Base-by-base conservation (phyloP, 1,140 invertebrate species). In the Geopemphigus sp. region DNA sequence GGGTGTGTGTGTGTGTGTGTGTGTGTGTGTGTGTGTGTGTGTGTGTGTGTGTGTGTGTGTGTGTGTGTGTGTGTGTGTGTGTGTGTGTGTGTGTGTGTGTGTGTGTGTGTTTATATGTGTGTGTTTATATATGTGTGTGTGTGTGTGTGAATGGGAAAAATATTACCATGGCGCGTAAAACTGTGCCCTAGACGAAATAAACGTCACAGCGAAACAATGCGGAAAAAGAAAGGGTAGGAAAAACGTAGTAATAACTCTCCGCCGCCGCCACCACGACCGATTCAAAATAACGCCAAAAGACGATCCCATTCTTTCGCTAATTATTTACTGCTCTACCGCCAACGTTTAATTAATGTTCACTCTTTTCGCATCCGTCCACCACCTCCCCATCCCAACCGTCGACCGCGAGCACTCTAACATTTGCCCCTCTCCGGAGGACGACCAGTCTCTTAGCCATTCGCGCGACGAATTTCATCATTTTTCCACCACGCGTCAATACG, bases 311-410 rank as follows among this genome's bases (percentile, higher is more conserved):
- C 32, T 78, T 78, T 50, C 17, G 56, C 39, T 78, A 78, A 78
- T 78, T 78, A 78, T 78, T 78, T 78, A 78, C 74, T 47, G 57
- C 57, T 61, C 57, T 54, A n/a, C 68, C 68, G 4, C 74, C 74
- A 78, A 61, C 74, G 74, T 78, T 78, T 78, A 78, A 78, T 78
- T 78, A 78, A 78, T 78, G 57, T 47, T 78, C 73, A 45, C 56
- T 57, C 14, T 68, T 68, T 68, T 47, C 39, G 32, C 66, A 1
- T 26, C 14, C 45, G 11, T 29, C 68, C 24, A 8, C n/a, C n/a
- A 0, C 68, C 68, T 24, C 14, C 39, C 63, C 0, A 29, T 11
- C 5, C 26, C 1, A n/a, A 8, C 4, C 54, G 54, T 19, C 14
- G 12, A 22, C 32, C 32, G 24, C n/a, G n/a, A n/a, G n/a, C n/a